phyloP scores from a whole-genome alignment of 2,888 invertebrate species.

The Leptinotarsa juncta region DNA sequence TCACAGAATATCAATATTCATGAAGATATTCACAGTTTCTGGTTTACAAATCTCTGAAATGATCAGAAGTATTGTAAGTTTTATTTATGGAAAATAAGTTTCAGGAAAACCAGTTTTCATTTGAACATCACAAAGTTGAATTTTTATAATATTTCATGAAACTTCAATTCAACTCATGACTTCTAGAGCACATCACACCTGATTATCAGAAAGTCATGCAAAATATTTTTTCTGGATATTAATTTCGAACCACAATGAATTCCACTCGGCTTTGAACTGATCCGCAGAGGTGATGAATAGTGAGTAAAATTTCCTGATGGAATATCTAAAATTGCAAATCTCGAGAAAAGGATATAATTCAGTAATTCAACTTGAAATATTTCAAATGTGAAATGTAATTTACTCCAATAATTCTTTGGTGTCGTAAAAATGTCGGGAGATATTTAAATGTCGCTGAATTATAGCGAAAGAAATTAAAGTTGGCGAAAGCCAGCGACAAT shows the following conservation, averaged over 20 bases:
- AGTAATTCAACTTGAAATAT: slow-evolving; percentile 62
- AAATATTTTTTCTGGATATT: neutral
- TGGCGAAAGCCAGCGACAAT: slow-evolving; percentile 55
- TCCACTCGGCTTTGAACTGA: slow-evolving; percentile 20
- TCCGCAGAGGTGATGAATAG: slow-evolving; percentile 32
- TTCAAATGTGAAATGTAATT: slow-evolving; percentile 62
- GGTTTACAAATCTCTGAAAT: too few species aligned
- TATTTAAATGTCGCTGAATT: slow-evolving; percentile 62
- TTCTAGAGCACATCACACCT: too few species aligned
- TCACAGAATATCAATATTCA: too few species aligned
- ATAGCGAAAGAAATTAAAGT: slow-evolving; percentile 63
- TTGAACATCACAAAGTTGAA: too few species aligned
- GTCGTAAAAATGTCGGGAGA: slow-evolving; percentile 62
- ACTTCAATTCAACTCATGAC: too few species aligned
- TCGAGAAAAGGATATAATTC: slow-evolving; percentile 55
- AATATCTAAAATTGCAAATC: slow-evolving; percentile 54
- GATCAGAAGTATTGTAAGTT: too few species aligned
- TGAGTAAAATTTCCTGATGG: slow-evolving; percentile 42
- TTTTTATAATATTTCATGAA: too few species aligned
- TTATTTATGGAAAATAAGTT: too few species aligned
- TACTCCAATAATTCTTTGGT: slow-evolving; percentile 60
- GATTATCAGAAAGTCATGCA: too few species aligned
- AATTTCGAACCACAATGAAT: slow-evolving; percentile 26
- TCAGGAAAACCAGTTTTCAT: too few species aligned
- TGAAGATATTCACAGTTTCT: too few species aligned